Evolutionary conservation across 2,113 vertebrate species (phyloP).

Genomic region (Antechinus flavipes): DNA sequence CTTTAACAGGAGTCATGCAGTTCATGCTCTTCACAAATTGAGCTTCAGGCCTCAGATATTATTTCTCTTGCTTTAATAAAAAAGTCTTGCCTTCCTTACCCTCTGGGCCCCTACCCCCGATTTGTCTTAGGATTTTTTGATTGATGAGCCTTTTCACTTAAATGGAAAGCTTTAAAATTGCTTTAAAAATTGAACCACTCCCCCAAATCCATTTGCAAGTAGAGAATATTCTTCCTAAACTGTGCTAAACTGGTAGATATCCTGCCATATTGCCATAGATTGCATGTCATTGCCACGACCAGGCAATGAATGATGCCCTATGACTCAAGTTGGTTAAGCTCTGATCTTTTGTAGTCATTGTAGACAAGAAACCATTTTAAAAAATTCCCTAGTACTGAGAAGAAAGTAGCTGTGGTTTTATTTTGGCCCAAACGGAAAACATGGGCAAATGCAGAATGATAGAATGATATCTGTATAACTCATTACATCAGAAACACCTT

Average conservation of each 20-base stretch:
- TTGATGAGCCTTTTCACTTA: slow-evolving; percentile 65
- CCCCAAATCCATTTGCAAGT: slow-evolving; percentile 69
- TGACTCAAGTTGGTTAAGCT: background rate
- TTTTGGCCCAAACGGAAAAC: slow-evolving; percentile 65
- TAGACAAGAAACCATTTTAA: background rate
- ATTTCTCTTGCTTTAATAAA: slow-evolving; percentile 76
- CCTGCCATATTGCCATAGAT: background rate
- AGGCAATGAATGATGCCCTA: slow-evolving; percentile 28
- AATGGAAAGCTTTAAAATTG: slow-evolving; percentile 57
- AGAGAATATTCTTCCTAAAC: slow-evolving; percentile 2
- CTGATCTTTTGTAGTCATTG: slow-evolving; percentile 33
- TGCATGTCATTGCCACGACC: background rate
- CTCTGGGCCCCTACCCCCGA: background rate
- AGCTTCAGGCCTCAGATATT: slow-evolving; percentile 67
- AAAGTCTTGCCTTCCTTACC: slow-evolving; percentile 31
- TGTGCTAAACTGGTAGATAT: slow-evolving; percentile 10
- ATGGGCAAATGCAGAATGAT: slow-evolving; percentile 68
- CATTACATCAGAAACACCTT: slow-evolving; percentile 56
- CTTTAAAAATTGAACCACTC: slow-evolving; percentile 54
- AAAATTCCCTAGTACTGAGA: slow-evolving; percentile 37
- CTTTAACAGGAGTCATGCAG: slow-evolving; percentile 72
- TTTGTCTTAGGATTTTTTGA: slow-evolving; percentile 62
- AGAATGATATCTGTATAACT: slow-evolving; percentile 64
- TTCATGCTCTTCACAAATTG: slow-evolving; percentile 73
- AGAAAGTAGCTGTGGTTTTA: slow-evolving; percentile 55